These are phyloP conservation scores for Aquatica leii DNA, from an alignment of 2,888 invertebrate species.

Conservation along the genomic window DNA sequence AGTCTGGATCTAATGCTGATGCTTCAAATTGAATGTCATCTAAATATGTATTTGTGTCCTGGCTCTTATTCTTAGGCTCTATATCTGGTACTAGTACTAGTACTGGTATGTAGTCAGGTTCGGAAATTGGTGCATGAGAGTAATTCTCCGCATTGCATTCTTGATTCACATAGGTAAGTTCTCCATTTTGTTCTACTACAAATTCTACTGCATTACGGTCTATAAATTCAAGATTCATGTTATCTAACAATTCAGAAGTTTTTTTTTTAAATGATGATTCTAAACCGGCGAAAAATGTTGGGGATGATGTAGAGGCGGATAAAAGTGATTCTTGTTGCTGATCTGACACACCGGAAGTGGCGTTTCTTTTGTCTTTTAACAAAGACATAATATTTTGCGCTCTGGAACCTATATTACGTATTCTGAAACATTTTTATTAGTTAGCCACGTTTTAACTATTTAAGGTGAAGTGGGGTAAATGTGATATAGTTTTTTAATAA, in stretches of 20 bases:
- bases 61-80: not conserved
- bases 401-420: too few species aligned
- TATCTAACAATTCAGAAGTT: not conserved
- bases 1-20: too few species aligned
- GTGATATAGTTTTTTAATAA: too few species aligned
- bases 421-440: not conserved
- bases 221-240: not conserved
- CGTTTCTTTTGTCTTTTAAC: not conserved
- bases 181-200: not conserved
- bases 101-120: not conserved
- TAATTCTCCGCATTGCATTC: not conserved
- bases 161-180: not conserved
- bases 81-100: not conserved
- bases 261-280: not conserved
- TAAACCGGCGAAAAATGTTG: not conserved
- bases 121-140: not conserved
- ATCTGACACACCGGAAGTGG: not conserved
- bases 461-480: too few species aligned
- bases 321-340: not conserved
- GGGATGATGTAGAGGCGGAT: not conserved
- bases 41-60: not conserved
- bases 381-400: too few species aligned
- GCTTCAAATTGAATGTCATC: not conserved
- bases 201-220: not conserved
- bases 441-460: too few species aligned